Evolutionary conservation across 2,113 vertebrate species (phyloP).

Genomic region (Perognathus longimembris): DNA sequence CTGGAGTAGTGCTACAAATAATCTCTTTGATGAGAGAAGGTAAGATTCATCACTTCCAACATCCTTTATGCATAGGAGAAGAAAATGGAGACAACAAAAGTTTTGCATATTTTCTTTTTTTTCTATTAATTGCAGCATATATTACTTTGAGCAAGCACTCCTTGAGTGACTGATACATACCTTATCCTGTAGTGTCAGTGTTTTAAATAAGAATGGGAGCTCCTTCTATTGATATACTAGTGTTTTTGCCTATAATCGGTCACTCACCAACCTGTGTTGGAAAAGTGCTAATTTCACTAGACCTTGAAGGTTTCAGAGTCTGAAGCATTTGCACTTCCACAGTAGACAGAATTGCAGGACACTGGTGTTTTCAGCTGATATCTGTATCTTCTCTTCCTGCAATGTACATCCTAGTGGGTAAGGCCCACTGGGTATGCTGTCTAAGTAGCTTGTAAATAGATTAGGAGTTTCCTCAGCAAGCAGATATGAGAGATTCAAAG

Average conservation of each 20-base stretch:
- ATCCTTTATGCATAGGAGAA: not conserved
- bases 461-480: too few relatives aligned
- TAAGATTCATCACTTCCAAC: not conserved
- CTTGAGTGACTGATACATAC: not conserved
- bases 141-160: not conserved
- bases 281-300: not conserved
- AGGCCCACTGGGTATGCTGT: not conserved
- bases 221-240: not conserved
- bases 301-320: not conserved
- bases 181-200: not conserved
- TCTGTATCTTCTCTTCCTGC: not conserved
- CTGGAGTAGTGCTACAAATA: not conserved
- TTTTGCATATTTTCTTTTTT: constrained; percentile 7
- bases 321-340: not conserved
- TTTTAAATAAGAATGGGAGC: not conserved
- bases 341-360: not conserved
- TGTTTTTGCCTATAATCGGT: not conserved
- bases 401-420: not conserved
- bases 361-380: not conserved
- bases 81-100: not conserved
- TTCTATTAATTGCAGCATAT: not conserved
- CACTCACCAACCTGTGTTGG: not conserved
- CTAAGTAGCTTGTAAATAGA: not conserved
- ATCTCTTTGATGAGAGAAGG: not conserved
- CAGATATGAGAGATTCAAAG: too few relatives aligned